A percentile compares a stretch with the other conserved stretches of the same genome.
Evolutionary conservation across 2,113 vertebrate genomes (phyloP).

Genomic region (Eulemur rufifrons): DNA sequence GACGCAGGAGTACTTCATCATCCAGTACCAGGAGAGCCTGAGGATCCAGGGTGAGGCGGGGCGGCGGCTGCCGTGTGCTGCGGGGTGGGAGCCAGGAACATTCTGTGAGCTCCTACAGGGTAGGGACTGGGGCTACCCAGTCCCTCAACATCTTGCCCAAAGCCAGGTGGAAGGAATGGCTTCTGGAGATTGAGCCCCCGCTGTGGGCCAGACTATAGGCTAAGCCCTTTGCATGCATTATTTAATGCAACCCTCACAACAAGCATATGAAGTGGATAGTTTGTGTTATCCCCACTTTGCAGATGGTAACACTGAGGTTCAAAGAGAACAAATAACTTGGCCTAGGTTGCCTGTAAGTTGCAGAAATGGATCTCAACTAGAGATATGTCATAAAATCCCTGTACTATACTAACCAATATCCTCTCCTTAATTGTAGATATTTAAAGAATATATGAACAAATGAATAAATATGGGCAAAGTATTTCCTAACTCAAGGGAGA

Average conservation of each 20-base stretch:
- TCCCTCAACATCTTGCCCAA: neutral
- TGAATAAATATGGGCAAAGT: neutral
- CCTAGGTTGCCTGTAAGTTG: neutral
- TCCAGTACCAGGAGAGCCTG: slow-evolving; percentile 99
- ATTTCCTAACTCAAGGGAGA: neutral
- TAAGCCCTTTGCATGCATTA: neutral
- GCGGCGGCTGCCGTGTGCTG: slow-evolving; percentile 78
- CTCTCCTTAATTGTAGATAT: neutral
- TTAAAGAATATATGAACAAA: neutral
- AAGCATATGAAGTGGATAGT: neutral
- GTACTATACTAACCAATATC: neutral
- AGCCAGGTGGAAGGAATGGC: neutral
- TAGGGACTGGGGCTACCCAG: neutral
- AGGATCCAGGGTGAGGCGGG: slow-evolving; percentile 86
- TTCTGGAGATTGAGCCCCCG: neutral
- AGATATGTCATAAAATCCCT: neutral
- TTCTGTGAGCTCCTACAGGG: neutral
- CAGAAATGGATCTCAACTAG: neutral
- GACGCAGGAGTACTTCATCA: slow-evolving; percentile 99
- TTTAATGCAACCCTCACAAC: neutral
- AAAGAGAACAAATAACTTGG: neutral
- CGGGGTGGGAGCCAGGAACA: neutral
- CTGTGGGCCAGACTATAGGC: neutral
- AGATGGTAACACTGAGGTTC: neutral
- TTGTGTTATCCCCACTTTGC: neutral